Evolutionary conservation across 2,888 invertebrate genomes (phyloP), one percentile per base, ranked within the genome.

Genomic region (Acrocera orbiculus): DNA sequence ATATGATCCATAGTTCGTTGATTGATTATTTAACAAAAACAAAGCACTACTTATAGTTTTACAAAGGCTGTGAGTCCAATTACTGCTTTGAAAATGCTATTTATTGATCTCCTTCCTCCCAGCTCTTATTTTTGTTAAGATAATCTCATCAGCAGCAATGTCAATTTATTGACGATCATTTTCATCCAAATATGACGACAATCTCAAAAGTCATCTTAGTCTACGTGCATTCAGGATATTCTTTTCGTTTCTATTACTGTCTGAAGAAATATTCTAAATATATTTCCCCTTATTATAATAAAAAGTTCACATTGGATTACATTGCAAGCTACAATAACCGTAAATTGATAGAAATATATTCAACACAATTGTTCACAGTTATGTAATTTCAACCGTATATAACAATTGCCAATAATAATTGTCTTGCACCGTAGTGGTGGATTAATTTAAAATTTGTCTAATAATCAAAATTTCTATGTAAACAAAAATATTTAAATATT

Each of bases 261-360:
- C 25, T 26, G 25, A 25, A 17, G 32, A 24, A n/a, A n/a, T n/a
- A n/a, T n/a, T n/a, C n/a, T 15, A 31, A 5, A 31, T 15, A 31
- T 14, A 14, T n/a, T 31, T 31, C 24, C 15, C 23, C 16, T 31
- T n/a, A n/a, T n/a, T 24, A 15, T 23, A 15, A 23, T 23, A 23
- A n/a, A 23, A 10, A 16, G 10, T 24, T 16, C n/a, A 16, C 16
- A 31, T 23, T 31, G n/a, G 22, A 8, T 30, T 30, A 30, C 30
- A 30, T 20, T 30, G 20, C 22, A 22, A 30, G 30, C 14, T 20
- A 30, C 19, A 22, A 30, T 30, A 30, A 30, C 22, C 2, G 19
- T 5, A 30, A 30, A 30, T 30, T 30, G n/a, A 29, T 13, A 29
- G 29, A 30, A 22, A 30, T 30, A 22, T 30, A 30, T 22, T 30